Conservation (phyloP, 1,140 invertebrate genomes). For the Bombus vancouverensis region DNA sequence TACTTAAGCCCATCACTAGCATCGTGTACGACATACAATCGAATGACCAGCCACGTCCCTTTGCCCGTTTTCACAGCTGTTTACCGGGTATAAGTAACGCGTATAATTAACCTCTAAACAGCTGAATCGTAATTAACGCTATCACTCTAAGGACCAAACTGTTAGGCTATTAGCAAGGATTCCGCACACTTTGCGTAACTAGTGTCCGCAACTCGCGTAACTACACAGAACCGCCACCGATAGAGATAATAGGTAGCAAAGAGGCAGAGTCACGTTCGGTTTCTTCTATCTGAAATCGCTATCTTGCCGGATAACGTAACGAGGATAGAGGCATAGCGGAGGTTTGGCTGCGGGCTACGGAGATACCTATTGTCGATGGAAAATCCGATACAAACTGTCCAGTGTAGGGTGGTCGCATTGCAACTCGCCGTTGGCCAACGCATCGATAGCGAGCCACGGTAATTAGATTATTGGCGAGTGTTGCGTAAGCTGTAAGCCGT, state of each 20-base stretch:
- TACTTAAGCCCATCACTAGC: neutral
- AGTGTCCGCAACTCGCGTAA: neutral
- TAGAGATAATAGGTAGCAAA: neutral
- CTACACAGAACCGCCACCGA: neutral
- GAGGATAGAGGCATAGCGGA: neutral
- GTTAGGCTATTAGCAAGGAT: neutral
- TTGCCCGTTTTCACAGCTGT: neutral
- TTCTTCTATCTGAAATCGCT: neutral
- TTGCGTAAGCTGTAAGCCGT: conserved; percentile 28
- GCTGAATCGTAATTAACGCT: neutral
- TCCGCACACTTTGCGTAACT: neutral
- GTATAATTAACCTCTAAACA: neutral
- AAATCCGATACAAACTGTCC: conserved; percentile 16
- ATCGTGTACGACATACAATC: neutral
- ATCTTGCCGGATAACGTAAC: neutral
- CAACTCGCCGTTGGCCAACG: neutral
- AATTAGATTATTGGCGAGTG: conserved; percentile 43
- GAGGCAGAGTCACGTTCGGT: neutral
- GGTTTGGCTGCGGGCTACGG: neutral
- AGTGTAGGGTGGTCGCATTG: neutral
- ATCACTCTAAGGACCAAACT: neutral
- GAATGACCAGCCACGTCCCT: neutral
- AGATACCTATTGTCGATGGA: conserved; percentile 8
- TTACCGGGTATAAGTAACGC: neutral
- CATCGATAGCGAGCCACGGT: conserved; percentile 39